A percentile compares a stretch with the other conserved stretches of the same genome.
These are phyloP conservation scores for Bubo blakistoni DNA, from an alignment of 2,113 vertebrate species.

Conservation along the genomic window DNA sequence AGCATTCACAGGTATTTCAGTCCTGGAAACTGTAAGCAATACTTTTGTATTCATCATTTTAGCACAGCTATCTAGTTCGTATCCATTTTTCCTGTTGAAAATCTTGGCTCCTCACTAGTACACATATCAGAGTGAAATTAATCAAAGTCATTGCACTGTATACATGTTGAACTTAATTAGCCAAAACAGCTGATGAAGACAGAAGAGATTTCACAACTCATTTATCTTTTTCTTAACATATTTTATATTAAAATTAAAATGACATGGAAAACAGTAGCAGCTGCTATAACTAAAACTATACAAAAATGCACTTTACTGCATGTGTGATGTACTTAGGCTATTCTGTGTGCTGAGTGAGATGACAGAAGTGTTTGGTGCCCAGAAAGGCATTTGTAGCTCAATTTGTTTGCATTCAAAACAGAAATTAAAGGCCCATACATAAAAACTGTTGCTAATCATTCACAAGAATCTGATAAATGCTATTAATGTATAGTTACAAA, in stretches of 20 bases:
- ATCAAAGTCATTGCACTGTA: neutral
- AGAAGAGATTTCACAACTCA: neutral
- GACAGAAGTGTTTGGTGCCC: neutral
- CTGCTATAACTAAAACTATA: neutral
- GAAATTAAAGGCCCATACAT: neutral
- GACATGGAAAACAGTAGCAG: neutral
- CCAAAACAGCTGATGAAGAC: conserved; percentile 14
- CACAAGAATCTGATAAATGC: neutral
- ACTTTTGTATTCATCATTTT: neutral
- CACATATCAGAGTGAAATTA: neutral
- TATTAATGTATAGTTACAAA: neutral
- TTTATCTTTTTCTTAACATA: conserved; percentile 14
- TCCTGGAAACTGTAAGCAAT: neutral
- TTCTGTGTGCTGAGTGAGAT: neutral
- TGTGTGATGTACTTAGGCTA: neutral
- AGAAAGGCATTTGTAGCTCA: neutral
- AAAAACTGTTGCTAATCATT: neutral
- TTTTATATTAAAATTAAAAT: neutral
- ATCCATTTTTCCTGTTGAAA: neutral
- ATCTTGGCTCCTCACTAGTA: neutral
- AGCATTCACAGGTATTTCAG: neutral
- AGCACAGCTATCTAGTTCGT: neutral
- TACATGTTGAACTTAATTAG: neutral
- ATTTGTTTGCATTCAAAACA: neutral
- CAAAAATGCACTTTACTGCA: neutral